Percentiles rank a stretch among this genome's conserved stretches.
Evolutionary conservation across 2,888 invertebrate genomes (phyloP).

Genomic region (Rhagonycha lutea): DNA sequence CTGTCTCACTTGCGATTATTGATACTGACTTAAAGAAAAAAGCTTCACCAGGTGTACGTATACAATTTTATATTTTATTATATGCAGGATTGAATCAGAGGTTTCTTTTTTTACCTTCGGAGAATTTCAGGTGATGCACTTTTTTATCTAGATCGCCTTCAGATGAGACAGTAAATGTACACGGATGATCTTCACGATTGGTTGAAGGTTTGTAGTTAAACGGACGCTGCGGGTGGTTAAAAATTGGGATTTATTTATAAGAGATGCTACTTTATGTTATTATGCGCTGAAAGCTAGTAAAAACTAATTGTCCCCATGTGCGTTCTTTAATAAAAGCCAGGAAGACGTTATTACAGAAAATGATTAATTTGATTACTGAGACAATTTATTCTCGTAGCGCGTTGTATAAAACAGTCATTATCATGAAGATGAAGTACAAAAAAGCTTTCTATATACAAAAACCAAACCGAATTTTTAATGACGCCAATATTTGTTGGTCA

Average conservation of each 20-base stretch:
- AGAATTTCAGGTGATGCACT: slow-evolving; percentile 23
- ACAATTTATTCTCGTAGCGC: background rate
- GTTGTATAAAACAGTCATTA: slow-evolving; percentile 8
- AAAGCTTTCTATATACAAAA: slow-evolving; percentile 8
- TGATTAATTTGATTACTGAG: background rate
- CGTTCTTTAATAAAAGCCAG: background rate
- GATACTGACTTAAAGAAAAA: background rate
- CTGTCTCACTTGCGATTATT: slow-evolving; percentile 2
- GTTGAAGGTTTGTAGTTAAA: slow-evolving; percentile 9
- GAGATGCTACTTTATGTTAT: background rate
- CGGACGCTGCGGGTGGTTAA: slow-evolving; percentile 14
- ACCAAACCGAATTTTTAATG: slow-evolving; percentile 24
- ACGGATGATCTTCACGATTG: slow-evolving; percentile 13
- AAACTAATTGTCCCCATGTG: background rate
- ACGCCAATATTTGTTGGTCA: slow-evolving; percentile 23
- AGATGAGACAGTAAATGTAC: slow-evolving; percentile 10
- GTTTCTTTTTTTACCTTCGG: slow-evolving; percentile 14
- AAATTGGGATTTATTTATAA: slow-evolving; percentile 15
- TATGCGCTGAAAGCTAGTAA: background rate
- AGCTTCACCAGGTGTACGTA: background rate
- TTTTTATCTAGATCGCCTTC: slow-evolving; percentile 24
- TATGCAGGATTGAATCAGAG: slow-evolving; percentile 18
- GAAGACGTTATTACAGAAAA: background rate
- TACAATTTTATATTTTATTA: slow-evolving; percentile 8
- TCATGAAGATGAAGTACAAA: slow-evolving; percentile 3